Base-by-base conservation (phyloP, 2,113 vertebrate species). In the Capreolus pygargus region DNA sequence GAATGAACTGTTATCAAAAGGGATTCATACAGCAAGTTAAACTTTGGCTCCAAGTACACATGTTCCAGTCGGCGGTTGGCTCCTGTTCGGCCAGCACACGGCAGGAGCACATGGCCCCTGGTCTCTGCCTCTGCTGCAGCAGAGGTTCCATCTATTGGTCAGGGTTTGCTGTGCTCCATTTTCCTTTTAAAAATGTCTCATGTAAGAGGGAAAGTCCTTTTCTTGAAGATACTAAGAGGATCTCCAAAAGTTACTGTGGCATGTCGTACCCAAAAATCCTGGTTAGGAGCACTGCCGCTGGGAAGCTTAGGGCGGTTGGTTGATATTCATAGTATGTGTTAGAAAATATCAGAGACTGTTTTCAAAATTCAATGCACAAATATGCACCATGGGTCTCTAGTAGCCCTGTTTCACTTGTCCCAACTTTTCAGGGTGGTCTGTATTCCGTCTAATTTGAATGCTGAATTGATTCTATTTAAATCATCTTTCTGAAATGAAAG, bases 401-500 rank as follows among this genome's bases (percentile, higher is more conserved):
- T 89, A 95, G 70, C 89, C 78, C 85, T 85, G 57, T 43, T 98
- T 96, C 94, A 96, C 85, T 92, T 85, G 25, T 67, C 89, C 47
- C 58, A 76, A 64, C 52, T 83, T 96, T 93, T 96, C 94, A 97
- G 85, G 86, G 94, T 90, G 95, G 95, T 84, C 82, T 97, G 60
- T 21, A 94, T 83, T 86, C 93, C 85, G n/a, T 95, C 92, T 97
- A 91, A 96, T 96, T 83, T 94, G 87, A 97, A 74, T 79, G 94
- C 54, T 91, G 93, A 95, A 86, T 97, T 97, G 64, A 97, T 90
- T 89, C 78, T 95, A 98, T 96, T 95, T 74, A 95, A 95, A 92
- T 60, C 74, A 78, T 92, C 97, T 95, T 98, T 98, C 97, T 94
- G 76, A 89, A 97, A 97, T 98, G 94, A 97, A 98, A 97, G 96